phyloP scores from a whole-genome alignment of 2,797 vertebrate species.

The Capromys pilorides region DNA sequence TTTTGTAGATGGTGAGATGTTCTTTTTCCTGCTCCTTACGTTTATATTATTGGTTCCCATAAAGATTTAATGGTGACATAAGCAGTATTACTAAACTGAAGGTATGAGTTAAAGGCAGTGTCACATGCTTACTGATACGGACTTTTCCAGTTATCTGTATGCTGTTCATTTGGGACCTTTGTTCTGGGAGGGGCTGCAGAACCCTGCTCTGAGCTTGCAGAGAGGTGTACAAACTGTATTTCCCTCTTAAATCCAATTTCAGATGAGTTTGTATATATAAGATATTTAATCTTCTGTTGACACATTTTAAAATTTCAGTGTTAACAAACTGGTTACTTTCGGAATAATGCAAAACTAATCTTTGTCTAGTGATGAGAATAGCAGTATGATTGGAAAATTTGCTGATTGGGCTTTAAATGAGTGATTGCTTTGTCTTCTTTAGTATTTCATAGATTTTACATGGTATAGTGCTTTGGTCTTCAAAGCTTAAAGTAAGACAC shows the following conservation, averaged over 20 bases:
- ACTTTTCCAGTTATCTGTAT: constrained; percentile 39
- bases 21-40: not conserved
- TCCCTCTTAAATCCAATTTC: constrained; percentile 36
- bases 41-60: constrained; percentile 61
- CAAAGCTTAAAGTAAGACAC: constrained; percentile 47
- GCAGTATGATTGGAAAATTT: constrained; percentile 51
- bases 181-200: not conserved
- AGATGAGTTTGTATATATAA: constrained; percentile 42
- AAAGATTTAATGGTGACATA: constrained; percentile 40
- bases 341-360: constrained; percentile 50
- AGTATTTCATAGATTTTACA: constrained; percentile 54
- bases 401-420: constrained; percentile 51
- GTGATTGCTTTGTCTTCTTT: constrained; percentile 32
- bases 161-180: constrained; percentile 40
- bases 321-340: constrained; percentile 60
- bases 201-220: constrained; percentile 11
- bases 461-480: constrained; percentile 62
- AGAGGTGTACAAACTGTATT: constrained; percentile 49
- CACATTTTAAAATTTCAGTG: constrained; percentile 54
- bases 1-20: constrained; percentile 12
- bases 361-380: constrained; percentile 52
- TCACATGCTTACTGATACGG: not conserved
- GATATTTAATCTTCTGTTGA: constrained; percentile 49
- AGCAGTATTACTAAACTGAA: constrained; percentile 66
- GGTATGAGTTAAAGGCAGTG: constrained; percentile 1